A percentile compares a stretch with the other conserved stretches of the same genome.
phyloP scores from a whole-genome alignment of 2,888 invertebrate genomes.

The Micoletzkya japonica region DNA sequence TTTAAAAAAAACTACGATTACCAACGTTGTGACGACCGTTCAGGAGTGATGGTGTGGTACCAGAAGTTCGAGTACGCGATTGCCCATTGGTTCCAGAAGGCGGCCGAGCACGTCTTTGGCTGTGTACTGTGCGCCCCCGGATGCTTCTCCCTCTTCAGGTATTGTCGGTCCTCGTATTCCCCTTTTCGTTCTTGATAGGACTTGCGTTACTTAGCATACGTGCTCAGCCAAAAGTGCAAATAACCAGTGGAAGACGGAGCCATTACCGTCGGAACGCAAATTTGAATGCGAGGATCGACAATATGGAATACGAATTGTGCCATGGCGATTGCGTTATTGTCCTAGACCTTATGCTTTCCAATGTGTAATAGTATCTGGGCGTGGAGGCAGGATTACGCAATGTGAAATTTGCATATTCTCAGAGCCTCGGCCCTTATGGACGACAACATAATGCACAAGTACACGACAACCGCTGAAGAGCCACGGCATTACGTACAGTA shows the following conservation, averaged over 20 bases:
- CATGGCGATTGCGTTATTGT: too few species aligned
- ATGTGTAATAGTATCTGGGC: too few species aligned
- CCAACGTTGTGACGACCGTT: not conserved
- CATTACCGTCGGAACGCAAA: too few species aligned
- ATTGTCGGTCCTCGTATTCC: not conserved
- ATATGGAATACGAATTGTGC: too few species aligned
- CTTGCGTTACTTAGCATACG: too few species aligned
- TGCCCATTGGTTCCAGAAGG: conserved; percentile 89
- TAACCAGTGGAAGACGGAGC: too few species aligned
- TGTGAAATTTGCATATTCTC: conserved; percentile 70
- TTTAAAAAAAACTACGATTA: not conserved
- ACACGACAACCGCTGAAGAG: conserved; percentile 74
- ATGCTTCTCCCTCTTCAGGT: conserved; percentile 79
- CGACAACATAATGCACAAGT: conserved; percentile 84
- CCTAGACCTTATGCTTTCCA: too few species aligned
- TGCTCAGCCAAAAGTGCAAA: too few species aligned
- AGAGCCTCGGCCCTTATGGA: conserved; percentile 83
- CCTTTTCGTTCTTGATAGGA: not conserved
- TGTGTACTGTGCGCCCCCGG: conserved; percentile 89
- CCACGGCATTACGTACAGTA: conserved; percentile 86
- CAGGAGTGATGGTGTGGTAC: conserved; percentile 82
- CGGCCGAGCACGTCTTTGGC: conserved; percentile 85
- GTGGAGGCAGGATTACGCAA: too few species aligned
- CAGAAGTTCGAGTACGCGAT: conserved; percentile 88
- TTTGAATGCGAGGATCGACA: too few species aligned